Evolutionary conservation across 2,888 invertebrate genomes (phyloP).

Genomic region (Diplolepis rosae): DNA sequence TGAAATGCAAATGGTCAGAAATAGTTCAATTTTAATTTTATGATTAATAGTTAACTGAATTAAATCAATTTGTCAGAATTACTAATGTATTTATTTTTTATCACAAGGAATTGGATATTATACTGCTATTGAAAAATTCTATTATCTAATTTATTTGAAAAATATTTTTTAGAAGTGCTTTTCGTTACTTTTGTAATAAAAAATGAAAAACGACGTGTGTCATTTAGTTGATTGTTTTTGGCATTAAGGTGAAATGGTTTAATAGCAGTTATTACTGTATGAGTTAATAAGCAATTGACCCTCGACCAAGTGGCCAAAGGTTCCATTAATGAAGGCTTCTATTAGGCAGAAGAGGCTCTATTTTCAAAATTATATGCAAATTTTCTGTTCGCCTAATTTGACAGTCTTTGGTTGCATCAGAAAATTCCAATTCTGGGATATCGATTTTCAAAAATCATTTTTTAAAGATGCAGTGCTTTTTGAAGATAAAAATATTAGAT

Average conservation of each 20-base stretch:
- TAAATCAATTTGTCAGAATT: no score
- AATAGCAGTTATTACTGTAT: slow-evolving; percentile 52
- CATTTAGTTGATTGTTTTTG: slow-evolving; percentile 41
- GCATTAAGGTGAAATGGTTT: slow-evolving; percentile 21
- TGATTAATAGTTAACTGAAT: no score
- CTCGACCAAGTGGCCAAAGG: slow-evolving; percentile 64
- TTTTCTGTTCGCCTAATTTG: no score
- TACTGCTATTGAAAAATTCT: no score
- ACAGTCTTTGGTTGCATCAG: not conserved
- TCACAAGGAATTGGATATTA: no score
- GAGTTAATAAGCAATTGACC: slow-evolving; percentile 72
- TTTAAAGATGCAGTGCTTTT: not conserved
- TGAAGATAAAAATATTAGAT: no score
- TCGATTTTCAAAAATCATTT: not conserved
- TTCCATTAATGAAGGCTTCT: slow-evolving; percentile 59
- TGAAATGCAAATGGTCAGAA: not conserved
- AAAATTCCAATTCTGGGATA: not conserved
- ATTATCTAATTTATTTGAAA: not conserved
- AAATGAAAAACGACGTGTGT: slow-evolving; percentile 23
- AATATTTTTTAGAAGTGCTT: not conserved
- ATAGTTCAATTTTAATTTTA: no score
- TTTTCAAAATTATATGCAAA: slow-evolving; percentile 47
- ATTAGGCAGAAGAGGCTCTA: slow-evolving; percentile 54
- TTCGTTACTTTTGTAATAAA: slow-evolving; percentile 32
- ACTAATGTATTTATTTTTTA: no score